Percentiles rank a stretch among this genome's conserved stretches.
These are phyloP conservation scores for Apocrypta bakeri DNA, from an alignment of 1,140 invertebrate genomes.

Conservation along the genomic window DNA sequence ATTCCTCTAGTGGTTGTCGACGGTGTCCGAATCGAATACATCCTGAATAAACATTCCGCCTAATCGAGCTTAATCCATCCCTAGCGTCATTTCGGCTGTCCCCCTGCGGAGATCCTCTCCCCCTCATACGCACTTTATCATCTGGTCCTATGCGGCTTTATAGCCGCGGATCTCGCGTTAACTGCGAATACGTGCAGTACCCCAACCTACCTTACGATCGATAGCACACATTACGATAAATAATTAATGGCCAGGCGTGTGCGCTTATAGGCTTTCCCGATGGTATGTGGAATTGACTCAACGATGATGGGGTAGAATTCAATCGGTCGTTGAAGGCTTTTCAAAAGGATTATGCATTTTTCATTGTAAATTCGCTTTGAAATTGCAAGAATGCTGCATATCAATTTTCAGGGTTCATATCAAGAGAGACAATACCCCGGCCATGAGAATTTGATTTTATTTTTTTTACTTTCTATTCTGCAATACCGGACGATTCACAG, in stretches of 20 bases:
- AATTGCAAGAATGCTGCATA: background rate
- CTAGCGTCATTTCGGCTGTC: constrained; percentile 10
- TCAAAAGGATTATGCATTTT: background rate
- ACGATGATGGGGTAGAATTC: background rate
- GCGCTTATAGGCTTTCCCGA: constrained; percentile 39
- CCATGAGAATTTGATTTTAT: background rate
- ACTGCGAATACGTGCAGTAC: constrained; percentile 56
- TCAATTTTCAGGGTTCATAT: background rate
- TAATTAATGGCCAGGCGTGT: constrained; percentile 67
- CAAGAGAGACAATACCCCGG: background rate
- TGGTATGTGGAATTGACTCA: constrained; percentile 16
- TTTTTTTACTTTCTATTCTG: background rate
- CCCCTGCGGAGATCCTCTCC: constrained; percentile 2
- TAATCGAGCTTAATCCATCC: constrained; percentile 42
- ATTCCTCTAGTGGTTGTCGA: too few relatives aligned
- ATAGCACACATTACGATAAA: constrained; percentile 73
- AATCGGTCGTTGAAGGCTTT: background rate
- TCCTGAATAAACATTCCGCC: constrained; percentile 25
- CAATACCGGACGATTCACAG: too few relatives aligned
- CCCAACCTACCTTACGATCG: constrained; percentile 56
- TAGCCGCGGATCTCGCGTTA: constrained; percentile 30
- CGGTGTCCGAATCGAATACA: background rate
- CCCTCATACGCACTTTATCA: constrained; percentile 34
- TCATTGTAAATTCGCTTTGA: background rate
- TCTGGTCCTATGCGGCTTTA: constrained; percentile 23